Percentiles rank a stretch among this genome's conserved stretches.
Conservation (phyloP, 2,888 invertebrate genomes). For the Nymphalis urticae region DNA sequence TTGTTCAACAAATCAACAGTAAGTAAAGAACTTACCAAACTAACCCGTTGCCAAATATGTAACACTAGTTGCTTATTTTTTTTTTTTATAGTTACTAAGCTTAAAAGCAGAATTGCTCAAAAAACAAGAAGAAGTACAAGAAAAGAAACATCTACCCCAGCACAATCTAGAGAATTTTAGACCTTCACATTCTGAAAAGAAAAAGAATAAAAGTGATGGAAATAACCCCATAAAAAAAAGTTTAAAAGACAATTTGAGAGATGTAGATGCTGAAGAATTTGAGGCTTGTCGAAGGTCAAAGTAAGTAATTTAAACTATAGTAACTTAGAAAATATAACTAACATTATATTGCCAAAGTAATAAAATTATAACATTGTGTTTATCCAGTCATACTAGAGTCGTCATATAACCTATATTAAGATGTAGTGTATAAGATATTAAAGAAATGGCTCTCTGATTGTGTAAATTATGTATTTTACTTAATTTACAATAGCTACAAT, state of each 20-base stretch:
- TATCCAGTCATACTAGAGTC: not conserved
- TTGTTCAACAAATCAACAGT: conserved; percentile 80
- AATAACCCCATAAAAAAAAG: conserved; percentile 55
- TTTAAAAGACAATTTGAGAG: conserved; percentile 65
- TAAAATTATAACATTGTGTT: not conserved
- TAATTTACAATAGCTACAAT: no score
- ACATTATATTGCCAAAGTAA: not conserved
- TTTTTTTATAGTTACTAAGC: conserved; percentile 81
- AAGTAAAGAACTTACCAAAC: conserved; percentile 42
- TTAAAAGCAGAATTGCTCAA: conserved; percentile 93
- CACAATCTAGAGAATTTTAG: conserved; percentile 78
- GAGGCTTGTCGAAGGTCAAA: conserved; percentile 74
- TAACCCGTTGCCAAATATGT: not conserved
- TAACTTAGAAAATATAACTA: no score
- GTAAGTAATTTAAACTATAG: conserved; percentile 46
- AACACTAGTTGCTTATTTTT: conserved; percentile 11
- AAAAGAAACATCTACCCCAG: conserved; percentile 81
- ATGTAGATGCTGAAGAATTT: conserved; percentile 66
- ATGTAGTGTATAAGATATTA: no score
- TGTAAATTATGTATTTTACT: no score
- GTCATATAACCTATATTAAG: no score
- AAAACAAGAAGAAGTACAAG: conserved; percentile 91
- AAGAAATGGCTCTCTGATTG: no score
- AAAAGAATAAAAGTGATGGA: conserved; percentile 57
- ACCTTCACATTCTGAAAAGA: conserved; percentile 52